Conservation (phyloP, 1,140 invertebrate species). For the Capitella teleta region DNA sequence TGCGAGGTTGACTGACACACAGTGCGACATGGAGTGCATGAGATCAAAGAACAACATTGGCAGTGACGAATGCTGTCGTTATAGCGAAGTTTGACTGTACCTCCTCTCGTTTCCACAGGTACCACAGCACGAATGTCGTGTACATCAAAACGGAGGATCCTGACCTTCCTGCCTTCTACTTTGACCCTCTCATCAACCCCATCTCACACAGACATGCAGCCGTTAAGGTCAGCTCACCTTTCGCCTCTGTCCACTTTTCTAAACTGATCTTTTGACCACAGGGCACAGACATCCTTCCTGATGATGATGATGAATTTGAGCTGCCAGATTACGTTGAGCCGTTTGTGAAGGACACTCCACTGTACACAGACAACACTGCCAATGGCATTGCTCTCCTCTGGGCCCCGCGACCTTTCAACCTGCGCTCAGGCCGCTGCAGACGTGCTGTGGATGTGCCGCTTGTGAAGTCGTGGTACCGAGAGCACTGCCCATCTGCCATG, state of each 20-base stretch:
- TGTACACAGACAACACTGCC: constrained; percentile 97
- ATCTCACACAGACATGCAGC: constrained; percentile 92
- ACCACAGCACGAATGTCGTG: constrained; percentile 96
- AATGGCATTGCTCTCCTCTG: constrained; percentile 97
- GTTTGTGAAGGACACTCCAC: constrained; percentile 83
- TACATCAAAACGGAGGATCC: constrained; percentile 99
- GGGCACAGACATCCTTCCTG: constrained; percentile 64
- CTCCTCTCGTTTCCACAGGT: constrained; percentile 60
- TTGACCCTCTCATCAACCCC: constrained; percentile 98
- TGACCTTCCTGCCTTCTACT: constrained; percentile 99
- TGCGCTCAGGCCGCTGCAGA: constrained; percentile 70
- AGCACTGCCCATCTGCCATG: constrained; percentile 96
- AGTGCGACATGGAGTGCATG: too few species aligned
- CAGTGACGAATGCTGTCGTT: too few species aligned
- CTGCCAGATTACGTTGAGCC: constrained; percentile 81
- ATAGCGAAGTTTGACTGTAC: neutral
- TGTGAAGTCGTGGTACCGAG: constrained; percentile 85
- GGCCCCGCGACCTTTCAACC: constrained; percentile 95
- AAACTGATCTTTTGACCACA: constrained; percentile 8
- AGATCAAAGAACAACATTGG: too few species aligned
- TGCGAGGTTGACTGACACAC: too few species aligned
- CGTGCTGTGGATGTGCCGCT: constrained; percentile 93
- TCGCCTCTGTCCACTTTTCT: neutral
- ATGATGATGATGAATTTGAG: constrained; percentile 89
- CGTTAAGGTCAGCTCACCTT: constrained; percentile 49